Base-by-base conservation (phyloP, 1,140 invertebrate species). In the Drosophila tsacasi region DNA sequence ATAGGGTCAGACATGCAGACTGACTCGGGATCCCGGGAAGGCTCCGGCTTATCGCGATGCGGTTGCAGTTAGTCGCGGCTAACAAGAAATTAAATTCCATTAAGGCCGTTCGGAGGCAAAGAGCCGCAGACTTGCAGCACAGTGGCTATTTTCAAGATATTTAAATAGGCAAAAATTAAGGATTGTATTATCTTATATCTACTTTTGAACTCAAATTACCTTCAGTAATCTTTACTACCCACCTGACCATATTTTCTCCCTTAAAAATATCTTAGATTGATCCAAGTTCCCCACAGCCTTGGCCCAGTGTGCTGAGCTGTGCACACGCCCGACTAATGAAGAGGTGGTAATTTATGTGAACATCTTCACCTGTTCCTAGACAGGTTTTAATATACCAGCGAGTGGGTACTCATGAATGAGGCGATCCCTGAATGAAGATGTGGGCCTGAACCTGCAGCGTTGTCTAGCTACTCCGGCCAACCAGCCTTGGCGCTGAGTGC, bases 51-150 rank as follows among this genome's bases (percentile, higher is more conserved):
- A 90, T 89, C 85, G 61, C 76, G 84, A 90, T 89, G 75, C 69
- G 68, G 76, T 73, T 89, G 81, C 81, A 84, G 85, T 90, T 87
- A 89, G 82, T 69, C 67, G 71, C 44, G 64, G 81, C 85, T 82
- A 90, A 90, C 85, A 90, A 90, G 85, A 90, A 90, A 90, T 90
- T 90, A 90, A 90, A 90, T 90, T 90, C 76, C 86, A 90, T 85
- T 90, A 89, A 71, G 74, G 63, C 69, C 44, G 72, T 76, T 61
- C 59, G 65, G 9, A 84, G 64, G 61, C 81, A 84, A 62, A 61
- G 55, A 49, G 35, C 50, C 37, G 23, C 15, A 15, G 35, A 71
- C 44, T 23, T 21, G 32, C 50, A 44, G 40, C n/a, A 84, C 79
- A 66, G 63, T 82, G 39, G 25, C 12, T 6, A 27, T 8, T 19